Base-by-base conservation (phyloP, 2,888 invertebrate species). In the Sarcophaga caerulescens region DNA sequence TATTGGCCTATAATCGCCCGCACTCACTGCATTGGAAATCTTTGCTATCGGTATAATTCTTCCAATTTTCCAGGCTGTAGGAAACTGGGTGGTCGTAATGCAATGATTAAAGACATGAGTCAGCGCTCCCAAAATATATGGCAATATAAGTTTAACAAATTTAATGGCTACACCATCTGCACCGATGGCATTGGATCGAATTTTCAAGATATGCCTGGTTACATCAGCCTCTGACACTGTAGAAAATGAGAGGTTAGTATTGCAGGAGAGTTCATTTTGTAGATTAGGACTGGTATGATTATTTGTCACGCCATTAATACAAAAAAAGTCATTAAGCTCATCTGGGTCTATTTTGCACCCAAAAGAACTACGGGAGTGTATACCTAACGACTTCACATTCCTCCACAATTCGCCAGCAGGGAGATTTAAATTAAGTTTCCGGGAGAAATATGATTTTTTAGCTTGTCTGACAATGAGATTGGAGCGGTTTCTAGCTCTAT, bases 151-250 rank as follows among this genome's bases (percentile, higher is more conserved):
- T 45, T 75, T 75, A 3, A 75, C 11, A 63, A 75, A 75, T 47
- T 65, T 75, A 5, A 65, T 19, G 19, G 65, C 21, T 17, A 75
- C 45, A 45, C 47, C 65, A 75, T 75, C 75, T 11, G n/a, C 75
- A 19, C 65, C 75, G 4, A 63, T 65, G 3, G 65, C 75, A 63
- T 75, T 63, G 6, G 75, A 23, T 63, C 52, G 25, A 21, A 63
- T 45, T 11, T 63, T 45, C 47, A 45, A 47, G 3, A 75, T 35
- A 19, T 25, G 25, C 45, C 45, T 75, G 8, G 21, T 3, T 23
- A 75, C 63, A 47, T 75, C 75, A 63, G 21, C 47, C 52, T 65
- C 75, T 60, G 52, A 25, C 25, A 25, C 25, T 25, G 25, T 25
- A 4, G 25, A 25, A 25, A 25, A 25, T 25, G 25, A 25, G 25